Evolutionary conservation across 2,113 vertebrate species (phyloP).

Genomic region (Leptodactylus fuscus): DNA sequence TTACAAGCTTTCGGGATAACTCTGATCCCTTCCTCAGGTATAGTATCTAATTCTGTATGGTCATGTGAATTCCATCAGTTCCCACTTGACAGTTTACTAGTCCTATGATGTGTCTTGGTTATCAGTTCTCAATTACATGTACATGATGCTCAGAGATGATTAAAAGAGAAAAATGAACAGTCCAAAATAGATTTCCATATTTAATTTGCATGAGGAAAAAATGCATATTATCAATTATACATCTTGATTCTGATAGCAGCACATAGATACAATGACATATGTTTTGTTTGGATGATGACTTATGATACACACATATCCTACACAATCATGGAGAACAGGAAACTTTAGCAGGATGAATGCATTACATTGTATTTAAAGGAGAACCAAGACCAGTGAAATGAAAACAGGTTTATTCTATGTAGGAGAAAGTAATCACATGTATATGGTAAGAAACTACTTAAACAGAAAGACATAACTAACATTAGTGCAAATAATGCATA

Average conservation of each 20-base stretch:
- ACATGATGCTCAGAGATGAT: too few species aligned
- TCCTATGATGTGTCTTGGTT: too few species aligned
- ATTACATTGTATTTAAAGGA: slow-evolving; percentile 62
- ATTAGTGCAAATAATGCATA: slow-evolving; percentile 81
- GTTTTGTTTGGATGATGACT: slow-evolving; percentile 65
- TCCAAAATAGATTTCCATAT: slow-evolving; percentile 33
- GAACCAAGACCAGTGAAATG: slow-evolving; percentile 66
- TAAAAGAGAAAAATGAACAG: not conserved
- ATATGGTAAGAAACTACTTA: slow-evolving; percentile 66
- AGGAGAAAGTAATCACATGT: slow-evolving; percentile 21
- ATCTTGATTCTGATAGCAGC: slow-evolving; percentile 70
- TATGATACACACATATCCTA: slow-evolving; percentile 64
- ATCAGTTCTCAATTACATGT: too few species aligned
- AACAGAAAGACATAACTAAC: slow-evolving; percentile 69
- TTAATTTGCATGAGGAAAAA: slow-evolving; percentile 68
- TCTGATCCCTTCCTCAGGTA: too few species aligned
- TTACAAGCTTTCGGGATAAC: too few species aligned
- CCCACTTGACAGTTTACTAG: too few species aligned
- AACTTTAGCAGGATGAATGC: slow-evolving; percentile 57
- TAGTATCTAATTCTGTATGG: too few species aligned
- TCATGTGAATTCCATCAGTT: too few species aligned
- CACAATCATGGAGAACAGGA: not conserved
- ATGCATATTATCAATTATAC: slow-evolving; percentile 56
- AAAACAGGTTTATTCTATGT: slow-evolving; percentile 64
- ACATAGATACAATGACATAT: slow-evolving; percentile 65